These are phyloP conservation scores for Euthynnus affinis DNA, from an alignment of 2,797 vertebrate genomes.

Conservation along the genomic window DNA sequence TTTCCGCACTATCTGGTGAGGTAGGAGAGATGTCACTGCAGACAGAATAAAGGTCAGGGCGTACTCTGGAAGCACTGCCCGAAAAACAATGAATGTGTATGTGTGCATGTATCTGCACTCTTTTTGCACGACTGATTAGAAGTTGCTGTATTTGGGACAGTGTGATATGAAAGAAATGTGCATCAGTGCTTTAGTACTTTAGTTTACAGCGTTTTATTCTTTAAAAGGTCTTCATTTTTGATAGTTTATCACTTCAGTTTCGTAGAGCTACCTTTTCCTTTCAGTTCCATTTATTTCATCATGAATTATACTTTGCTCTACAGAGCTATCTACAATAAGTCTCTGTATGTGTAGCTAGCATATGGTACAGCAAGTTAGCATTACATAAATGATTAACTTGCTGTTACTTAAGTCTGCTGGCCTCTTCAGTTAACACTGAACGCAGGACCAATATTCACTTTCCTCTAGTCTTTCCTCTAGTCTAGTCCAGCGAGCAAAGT, in stretches of 20 bases:
- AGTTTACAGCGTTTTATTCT: not conserved
- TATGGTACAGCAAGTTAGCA: not conserved
- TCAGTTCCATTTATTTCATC: not conserved
- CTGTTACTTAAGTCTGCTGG: not conserved
- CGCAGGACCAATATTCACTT: not conserved
- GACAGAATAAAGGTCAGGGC: conserved; percentile 81
- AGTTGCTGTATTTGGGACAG: conserved; percentile 43
- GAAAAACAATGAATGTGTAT: conserved; percentile 60
- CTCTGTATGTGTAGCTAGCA: not conserved
- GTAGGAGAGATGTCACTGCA: conserved; percentile 78
- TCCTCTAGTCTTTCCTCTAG: too few species aligned
- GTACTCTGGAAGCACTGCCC: conserved; percentile 67
- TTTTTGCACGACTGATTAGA: conserved; percentile 42
- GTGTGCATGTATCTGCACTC: conserved; percentile 32
- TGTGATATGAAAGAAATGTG: conserved; percentile 5
- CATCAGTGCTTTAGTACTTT: not conserved
- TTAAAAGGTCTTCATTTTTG: not conserved
- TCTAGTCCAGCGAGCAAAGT: not conserved
- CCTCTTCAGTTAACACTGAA: conserved; percentile 1
- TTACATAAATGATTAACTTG: conserved; percentile 1
- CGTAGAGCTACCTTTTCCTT: not conserved
- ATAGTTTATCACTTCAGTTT: not conserved
- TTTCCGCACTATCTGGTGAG: conserved; percentile 77
- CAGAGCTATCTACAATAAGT: not conserved
- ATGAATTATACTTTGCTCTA: not conserved